These are phyloP conservation scores for Champsocephalus esox DNA, from an alignment of 2,797 vertebrate genomes.

Conservation along the genomic window DNA sequence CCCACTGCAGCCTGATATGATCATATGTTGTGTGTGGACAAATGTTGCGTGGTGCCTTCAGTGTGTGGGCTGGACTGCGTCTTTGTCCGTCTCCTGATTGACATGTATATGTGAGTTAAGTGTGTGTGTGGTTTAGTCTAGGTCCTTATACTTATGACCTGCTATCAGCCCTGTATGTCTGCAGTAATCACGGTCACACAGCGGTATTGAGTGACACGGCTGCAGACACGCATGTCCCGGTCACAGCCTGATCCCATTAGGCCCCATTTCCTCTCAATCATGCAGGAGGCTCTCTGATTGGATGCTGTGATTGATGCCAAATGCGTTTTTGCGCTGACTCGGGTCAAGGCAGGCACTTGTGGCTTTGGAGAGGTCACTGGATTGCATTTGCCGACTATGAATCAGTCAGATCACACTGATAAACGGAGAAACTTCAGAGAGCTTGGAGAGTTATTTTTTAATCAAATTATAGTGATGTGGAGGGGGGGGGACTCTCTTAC, in stretches of 20 bases:
- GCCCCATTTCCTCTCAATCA: constrained; percentile 81
- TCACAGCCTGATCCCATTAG: constrained; percentile 84
- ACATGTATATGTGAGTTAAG: constrained; percentile 44
- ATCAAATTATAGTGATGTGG: constrained; percentile 19
- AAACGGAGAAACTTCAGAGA: constrained; percentile 32
- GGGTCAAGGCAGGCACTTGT: constrained; percentile 35
- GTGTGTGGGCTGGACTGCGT: constrained; percentile 32
- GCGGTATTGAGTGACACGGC: constrained; percentile 70
- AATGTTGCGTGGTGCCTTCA: not conserved
- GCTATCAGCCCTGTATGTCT: constrained; percentile 56
- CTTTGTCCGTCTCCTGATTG: constrained; percentile 57
- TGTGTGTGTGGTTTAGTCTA: constrained; percentile 48
- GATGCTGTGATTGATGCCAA: constrained; percentile 71
- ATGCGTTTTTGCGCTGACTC: constrained; percentile 50
- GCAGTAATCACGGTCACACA: constrained; percentile 69
- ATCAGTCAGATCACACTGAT: constrained; percentile 41
- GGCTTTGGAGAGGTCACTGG: constrained; percentile 59
- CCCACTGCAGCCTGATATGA: not conserved
- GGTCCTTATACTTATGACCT: constrained; percentile 59
- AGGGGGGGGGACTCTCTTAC: not conserved
- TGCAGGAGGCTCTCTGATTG: constrained; percentile 71
- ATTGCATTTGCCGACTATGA: constrained; percentile 42
- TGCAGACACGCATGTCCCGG: constrained; percentile 61
- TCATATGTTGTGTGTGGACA: not conserved
- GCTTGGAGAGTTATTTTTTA: constrained; percentile 16